Conservation (phyloP, 2,797 vertebrate genomes). For the Aeoliscus strigatus region DNA sequence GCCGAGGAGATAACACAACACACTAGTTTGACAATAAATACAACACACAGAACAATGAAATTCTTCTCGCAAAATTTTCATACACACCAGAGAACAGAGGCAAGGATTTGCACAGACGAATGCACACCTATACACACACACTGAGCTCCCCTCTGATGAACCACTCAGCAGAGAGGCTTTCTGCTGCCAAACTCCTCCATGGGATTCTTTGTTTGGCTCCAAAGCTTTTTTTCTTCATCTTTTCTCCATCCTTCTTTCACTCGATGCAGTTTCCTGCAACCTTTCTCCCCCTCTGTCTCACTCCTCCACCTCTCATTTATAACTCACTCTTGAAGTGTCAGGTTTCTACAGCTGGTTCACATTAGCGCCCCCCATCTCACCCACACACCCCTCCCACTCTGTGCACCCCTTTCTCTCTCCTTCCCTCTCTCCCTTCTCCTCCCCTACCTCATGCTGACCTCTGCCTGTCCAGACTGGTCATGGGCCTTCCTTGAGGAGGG, state of each 20-base stretch:
- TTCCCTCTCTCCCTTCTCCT: slow-evolving; percentile 23
- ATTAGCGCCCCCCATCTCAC: slow-evolving; percentile 69
- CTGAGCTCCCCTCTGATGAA: slow-evolving; percentile 37
- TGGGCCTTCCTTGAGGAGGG: slow-evolving; percentile 43
- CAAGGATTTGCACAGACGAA: slow-evolving; percentile 11
- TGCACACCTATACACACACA: slow-evolving; percentile 16
- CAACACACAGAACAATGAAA: slow-evolving; percentile 11
- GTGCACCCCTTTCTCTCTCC: slow-evolving; percentile 28
- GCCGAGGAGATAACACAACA: slow-evolving; percentile 30
- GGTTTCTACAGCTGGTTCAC: slow-evolving; percentile 83
- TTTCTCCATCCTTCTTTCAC: slow-evolving; percentile 48
- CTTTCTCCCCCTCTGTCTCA: slow-evolving; percentile 59
- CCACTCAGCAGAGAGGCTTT: slow-evolving; percentile 26
- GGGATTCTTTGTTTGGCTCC: slow-evolving; percentile 70
- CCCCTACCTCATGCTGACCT: slow-evolving; percentile 67
- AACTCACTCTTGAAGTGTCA: slow-evolving; percentile 71
- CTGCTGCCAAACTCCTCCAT: slow-evolving; percentile 60
- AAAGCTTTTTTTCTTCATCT: slow-evolving; percentile 41
- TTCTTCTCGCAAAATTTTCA: slow-evolving; percentile 18
- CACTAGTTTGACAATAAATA: slow-evolving; percentile 33
- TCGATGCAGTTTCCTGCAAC: slow-evolving; percentile 48
- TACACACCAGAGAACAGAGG: slow-evolving; percentile 2
- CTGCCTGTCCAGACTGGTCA: slow-evolving; percentile 51
- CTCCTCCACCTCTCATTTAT: slow-evolving; percentile 60
- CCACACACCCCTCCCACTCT: slow-evolving; percentile 23